Base-by-base conservation (phyloP, 37 sponge, comb jelly and placozoan genomes). In the Chondrosia reniformis region DNA sequence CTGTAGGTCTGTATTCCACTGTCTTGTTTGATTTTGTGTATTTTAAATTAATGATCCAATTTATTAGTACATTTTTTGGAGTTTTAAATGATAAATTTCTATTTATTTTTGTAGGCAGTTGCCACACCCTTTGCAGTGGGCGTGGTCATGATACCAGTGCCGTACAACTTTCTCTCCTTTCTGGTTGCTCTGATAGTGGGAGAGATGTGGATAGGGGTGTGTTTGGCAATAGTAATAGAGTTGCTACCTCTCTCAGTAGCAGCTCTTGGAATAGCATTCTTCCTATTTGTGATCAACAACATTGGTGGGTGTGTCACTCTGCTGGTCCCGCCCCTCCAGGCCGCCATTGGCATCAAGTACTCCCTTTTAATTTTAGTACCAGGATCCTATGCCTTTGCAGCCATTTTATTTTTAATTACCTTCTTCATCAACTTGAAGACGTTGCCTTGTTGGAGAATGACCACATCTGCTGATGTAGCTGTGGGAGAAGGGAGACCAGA, bases 151-250 rank as follows among this genome's bases (percentile, higher is more conserved):
- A 84, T 89, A 3, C 89, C 94, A 19, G 32, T 66, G 32, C 94
- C 94, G 10, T 82, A 74, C 81, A 77, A 76, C 62, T 93, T 93
- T 77, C 75, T 93, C 78, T 46, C 58, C 40, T 86, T 86, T 45
- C 82, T 93, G 38, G 81, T 82, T 8, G 59, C 90, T 46, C 78
- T 81, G 40, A 73, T 93, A n/a, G 67, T 93, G 45, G 94, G 94
- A 7, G 94, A 93, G 88, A 89, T 89, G 91, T 93, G 91, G 91
- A 54, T 93, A 0, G 94, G 94, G 7, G 94, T 93, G 25, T 63
- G 82, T 46, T 30, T 91, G 1, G 88, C 92, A 39, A 82, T 93
- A 38, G 82, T 93, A 0, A 81, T 88, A 22, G 91, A 89, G 67
- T 59, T 89, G 0, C 83, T 78, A 4, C 90, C 88, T 3, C 52